phyloP scores from a whole-genome alignment of 2,113 vertebrate genomes.

The sheep (Ovis aries) region DNA sequence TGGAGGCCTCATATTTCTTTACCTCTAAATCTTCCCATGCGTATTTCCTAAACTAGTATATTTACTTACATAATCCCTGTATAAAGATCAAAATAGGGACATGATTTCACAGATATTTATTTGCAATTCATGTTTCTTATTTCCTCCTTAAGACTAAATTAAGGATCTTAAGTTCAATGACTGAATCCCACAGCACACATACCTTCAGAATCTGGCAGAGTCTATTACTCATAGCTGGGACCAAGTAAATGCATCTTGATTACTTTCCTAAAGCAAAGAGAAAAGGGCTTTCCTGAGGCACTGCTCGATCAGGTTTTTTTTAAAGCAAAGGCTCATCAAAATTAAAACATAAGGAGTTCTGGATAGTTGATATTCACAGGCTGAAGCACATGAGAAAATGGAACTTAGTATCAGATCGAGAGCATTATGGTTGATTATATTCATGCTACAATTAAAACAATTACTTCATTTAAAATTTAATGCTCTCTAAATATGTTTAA shows the following conservation, averaged over 20 bases:
- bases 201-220: not conserved
- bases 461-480: conserved; percentile 61
- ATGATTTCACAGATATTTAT: not conserved
- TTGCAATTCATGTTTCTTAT: not conserved
- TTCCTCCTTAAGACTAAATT: not conserved
- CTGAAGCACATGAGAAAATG: not conserved
- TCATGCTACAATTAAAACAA: conserved; percentile 63
- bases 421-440: conserved; percentile 40
- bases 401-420: not conserved
- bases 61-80: not conserved
- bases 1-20: not conserved
- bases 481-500: conserved; percentile 63
- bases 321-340: conserved; percentile 1
- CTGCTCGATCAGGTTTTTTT: not conserved
- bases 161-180: not conserved
- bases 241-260: not conserved
- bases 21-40: not conserved
- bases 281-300: not conserved
- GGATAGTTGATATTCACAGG: not conserved
- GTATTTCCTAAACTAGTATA: not conserved
- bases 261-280: not conserved
- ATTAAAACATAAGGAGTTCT: not conserved
- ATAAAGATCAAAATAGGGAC: not conserved
- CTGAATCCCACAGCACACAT: not conserved
- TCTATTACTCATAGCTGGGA: not conserved